Conservation (phyloP, 2,888 invertebrate species). For the Nomada lathburiana region DNA sequence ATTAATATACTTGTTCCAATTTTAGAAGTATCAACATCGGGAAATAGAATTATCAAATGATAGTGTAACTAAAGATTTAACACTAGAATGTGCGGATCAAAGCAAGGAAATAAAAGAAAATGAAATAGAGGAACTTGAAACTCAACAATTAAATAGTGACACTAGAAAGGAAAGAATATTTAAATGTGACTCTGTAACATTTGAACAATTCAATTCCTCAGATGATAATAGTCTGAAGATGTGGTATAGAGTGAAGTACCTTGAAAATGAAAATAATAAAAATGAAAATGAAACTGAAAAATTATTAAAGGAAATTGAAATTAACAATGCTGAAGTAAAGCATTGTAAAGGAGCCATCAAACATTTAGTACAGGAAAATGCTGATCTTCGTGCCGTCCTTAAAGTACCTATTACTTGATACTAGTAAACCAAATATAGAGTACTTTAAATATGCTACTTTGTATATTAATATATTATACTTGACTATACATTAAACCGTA, state of each 20-base stretch:
- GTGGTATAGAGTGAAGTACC: slow-evolving; percentile 21
- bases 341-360: slow-evolving; percentile 60
- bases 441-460: not conserved
- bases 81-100: not conserved
- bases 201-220: not conserved
- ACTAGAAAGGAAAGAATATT: not conserved
- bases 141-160: not conserved
- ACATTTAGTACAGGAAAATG: slow-evolving; percentile 63
- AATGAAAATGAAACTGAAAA: slow-evolving; percentile 52
- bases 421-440: not conserved
- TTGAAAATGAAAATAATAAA: slow-evolving; percentile 44
- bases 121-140: slow-evolving; percentile 32
- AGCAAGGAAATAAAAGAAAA: slow-evolving; percentile 35
- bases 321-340: slow-evolving; percentile 64
- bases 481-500: not conserved
- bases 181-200: slow-evolving; percentile 4
- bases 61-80: slow-evolving; percentile 11
- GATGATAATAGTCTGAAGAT: slow-evolving; percentile 12
- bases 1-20: slow-evolving; percentile 18
- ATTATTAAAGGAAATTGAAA: slow-evolving; percentile 59
- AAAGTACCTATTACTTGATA: slow-evolving; percentile 50
- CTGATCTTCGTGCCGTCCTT: slow-evolving; percentile 54
- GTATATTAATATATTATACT: slow-evolving; percentile 1
- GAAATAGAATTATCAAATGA: not conserved
- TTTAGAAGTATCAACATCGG: slow-evolving; percentile 25